A percentile compares a stretch with the other conserved stretches of the same genome.
These are phyloP conservation scores for Colossoma macropomum DNA, from an alignment of 2,113 vertebrate species.

Conservation along the genomic window DNA sequence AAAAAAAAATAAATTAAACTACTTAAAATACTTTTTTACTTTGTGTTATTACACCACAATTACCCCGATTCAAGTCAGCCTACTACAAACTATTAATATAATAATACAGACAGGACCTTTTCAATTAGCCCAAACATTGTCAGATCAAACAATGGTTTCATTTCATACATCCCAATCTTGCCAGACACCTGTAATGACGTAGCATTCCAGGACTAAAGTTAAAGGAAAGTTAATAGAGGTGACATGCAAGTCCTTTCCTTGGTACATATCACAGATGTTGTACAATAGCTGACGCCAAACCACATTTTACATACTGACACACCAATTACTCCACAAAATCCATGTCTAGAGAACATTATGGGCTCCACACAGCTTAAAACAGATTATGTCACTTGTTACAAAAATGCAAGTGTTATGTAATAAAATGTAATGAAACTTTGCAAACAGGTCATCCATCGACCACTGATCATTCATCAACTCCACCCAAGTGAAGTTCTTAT, in stretches of 20 bases:
- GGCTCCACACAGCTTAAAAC: background rate
- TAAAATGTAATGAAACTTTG: background rate
- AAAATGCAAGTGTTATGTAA: too few relatives aligned
- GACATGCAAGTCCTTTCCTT: background rate
- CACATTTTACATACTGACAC: background rate
- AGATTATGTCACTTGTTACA: too few relatives aligned
- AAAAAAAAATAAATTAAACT: background rate
- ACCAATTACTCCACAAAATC: background rate
- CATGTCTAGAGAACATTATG: background rate
- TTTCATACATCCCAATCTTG: background rate
- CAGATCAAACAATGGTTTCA: background rate
- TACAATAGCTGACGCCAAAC: background rate
- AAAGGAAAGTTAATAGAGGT: background rate
- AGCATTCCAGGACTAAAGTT: background rate
- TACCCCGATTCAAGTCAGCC: background rate
- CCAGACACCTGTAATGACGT: background rate
- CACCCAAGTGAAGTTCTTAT: too few relatives aligned
- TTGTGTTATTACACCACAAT: background rate
- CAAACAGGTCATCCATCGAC: background rate
- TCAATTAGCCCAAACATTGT: background rate
- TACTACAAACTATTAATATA: background rate
- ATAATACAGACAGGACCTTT: background rate
- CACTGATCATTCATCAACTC: background rate
- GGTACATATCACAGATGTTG: background rate
- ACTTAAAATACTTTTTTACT: background rate